Conservation (phyloP, 2,113 vertebrate genomes). For the Eclectus roratus region DNA sequence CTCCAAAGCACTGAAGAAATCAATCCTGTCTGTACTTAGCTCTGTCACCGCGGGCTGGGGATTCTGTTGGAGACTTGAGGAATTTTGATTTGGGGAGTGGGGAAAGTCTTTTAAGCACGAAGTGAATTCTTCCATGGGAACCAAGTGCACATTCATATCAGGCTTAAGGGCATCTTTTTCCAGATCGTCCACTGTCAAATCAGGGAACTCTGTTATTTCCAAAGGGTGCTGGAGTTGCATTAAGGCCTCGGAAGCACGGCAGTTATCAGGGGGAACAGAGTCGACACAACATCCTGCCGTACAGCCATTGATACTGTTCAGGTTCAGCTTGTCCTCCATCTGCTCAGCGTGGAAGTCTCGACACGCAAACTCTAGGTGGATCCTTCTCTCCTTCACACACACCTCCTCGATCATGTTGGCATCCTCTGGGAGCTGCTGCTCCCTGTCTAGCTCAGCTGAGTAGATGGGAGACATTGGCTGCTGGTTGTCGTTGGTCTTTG, state of each 20-base stretch:
- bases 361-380: constrained; percentile 73
- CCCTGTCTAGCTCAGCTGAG: constrained; percentile 19
- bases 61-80: constrained; percentile 49
- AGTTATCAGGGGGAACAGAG: constrained; percentile 72
- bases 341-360: constrained; percentile 71
- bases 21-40: constrained; percentile 87
- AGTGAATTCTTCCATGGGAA: constrained; percentile 78
- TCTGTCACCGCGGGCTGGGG: constrained; percentile 67
- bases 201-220: constrained; percentile 64
- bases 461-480: constrained; percentile 64
- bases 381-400: constrained; percentile 67
- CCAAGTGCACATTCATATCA: constrained; percentile 73
- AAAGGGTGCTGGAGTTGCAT: constrained; percentile 66
- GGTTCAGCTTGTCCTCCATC: constrained; percentile 80
- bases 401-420: constrained; percentile 12
- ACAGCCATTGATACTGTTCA: constrained; percentile 80
- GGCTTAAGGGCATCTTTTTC: constrained; percentile 79
- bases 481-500: constrained; percentile 73
- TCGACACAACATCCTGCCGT: constrained; percentile 68
- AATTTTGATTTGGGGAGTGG: constrained; percentile 71
- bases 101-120: constrained; percentile 71
- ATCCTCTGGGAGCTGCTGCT: constrained; percentile 61
- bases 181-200: constrained; percentile 74
- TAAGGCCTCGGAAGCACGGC: constrained; percentile 72
- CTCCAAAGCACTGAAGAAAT: constrained; percentile 92